These are phyloP conservation scores for Alviniconcha marisindica DNA, from an alignment of 1,140 invertebrate species.

Conservation along the genomic window DNA sequence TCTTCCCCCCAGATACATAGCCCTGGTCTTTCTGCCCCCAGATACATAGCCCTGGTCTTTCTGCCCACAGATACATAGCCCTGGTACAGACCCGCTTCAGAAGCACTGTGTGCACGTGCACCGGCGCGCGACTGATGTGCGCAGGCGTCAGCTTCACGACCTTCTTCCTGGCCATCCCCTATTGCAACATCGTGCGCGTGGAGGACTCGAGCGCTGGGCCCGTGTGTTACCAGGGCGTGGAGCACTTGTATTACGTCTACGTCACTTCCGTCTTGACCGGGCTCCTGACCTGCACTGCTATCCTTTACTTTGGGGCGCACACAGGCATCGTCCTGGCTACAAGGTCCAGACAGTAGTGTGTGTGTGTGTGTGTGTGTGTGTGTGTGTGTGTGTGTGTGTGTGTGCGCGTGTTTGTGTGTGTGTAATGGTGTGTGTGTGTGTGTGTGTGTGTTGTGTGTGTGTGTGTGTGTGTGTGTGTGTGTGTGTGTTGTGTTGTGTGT, in stretches of 20 bases:
- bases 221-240: background rate
- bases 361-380: too few species aligned
- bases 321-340: too few species aligned
- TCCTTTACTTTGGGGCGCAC: background rate
- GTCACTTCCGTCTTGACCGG: background rate
- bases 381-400: too few species aligned
- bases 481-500: too few species aligned
- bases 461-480: too few species aligned
- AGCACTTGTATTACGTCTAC: background rate
- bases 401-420: too few species aligned
- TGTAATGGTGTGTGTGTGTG: too few species aligned
- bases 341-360: too few species aligned
- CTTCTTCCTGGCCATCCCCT: background rate
- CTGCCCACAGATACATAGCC: constrained; percentile 10
- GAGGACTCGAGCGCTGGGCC: background rate
- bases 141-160: background rate
- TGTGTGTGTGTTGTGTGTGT: too few species aligned
- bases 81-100: background rate
- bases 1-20: too few species aligned
- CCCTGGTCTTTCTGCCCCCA: too few species aligned
- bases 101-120: background rate
- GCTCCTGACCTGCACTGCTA: background rate
- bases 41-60: too few species aligned
- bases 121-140: background rate
- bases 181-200: background rate